Conservation (phyloP, 2,797 vertebrate species). For the Pantherophis alleghaniensis region DNA sequence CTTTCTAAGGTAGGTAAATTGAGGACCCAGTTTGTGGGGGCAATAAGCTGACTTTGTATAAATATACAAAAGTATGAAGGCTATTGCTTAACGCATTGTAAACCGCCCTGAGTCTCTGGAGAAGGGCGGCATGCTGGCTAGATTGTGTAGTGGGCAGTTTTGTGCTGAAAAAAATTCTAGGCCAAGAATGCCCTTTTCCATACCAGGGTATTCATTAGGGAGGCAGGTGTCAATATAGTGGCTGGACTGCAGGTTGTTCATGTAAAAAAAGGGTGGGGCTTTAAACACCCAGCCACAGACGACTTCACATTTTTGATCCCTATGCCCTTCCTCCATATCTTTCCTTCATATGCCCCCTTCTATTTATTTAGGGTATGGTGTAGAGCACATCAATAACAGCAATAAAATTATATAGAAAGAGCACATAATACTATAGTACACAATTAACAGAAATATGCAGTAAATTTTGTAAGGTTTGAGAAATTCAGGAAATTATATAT, state of each 20-base stretch:
- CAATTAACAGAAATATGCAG: background rate
- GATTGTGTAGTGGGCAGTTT: background rate
- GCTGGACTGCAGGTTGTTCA: background rate
- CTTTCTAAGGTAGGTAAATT: too few species aligned
- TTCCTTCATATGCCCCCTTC: background rate
- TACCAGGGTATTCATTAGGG: background rate
- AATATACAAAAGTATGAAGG: too few species aligned
- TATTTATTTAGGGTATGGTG: background rate
- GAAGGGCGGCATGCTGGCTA: too few species aligned
- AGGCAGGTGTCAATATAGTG: background rate
- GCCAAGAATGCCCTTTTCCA: background rate
- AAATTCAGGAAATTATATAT: background rate
- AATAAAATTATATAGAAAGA: background rate
- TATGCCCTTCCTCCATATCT: background rate
- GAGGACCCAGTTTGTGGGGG: too few species aligned
- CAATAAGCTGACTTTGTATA: too few species aligned
- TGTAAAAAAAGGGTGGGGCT: background rate
- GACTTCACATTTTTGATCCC: background rate
- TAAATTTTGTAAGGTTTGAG: background rate
- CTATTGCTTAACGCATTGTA: too few species aligned
- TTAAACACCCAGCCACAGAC: background rate
- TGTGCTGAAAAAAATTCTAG: background rate
- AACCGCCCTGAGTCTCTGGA: too few species aligned
- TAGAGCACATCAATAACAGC: background rate
- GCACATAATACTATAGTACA: background rate